Evolutionary conservation across 2,888 invertebrate genomes (phyloP), one percentile per base, ranked within the genome.

Genomic region (Nomada lathburiana): DNA sequence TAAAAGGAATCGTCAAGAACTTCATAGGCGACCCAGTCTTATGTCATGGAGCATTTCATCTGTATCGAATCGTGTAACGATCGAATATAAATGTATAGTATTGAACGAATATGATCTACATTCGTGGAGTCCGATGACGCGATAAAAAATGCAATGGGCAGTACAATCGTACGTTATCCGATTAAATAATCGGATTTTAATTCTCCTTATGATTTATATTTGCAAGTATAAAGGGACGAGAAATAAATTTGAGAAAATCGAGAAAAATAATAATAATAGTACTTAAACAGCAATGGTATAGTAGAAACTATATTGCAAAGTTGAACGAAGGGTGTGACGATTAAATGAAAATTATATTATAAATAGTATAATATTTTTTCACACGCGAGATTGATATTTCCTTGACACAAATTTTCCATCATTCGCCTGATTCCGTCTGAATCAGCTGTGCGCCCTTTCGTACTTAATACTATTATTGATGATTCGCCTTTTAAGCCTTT

Each of bases 71-170:
- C 20, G 16, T 47, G 20, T 68, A 62, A 74, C 10, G 9, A 50
- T 57, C 52, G 18, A 50, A 20, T 72, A 44, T 18, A 26, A 36
- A 60, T 13, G 23, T n/a, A 70, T 59, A 65, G 18, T 16, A 55
- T n/a, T 47, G 5, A 42, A 57, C 0, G 72, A 68, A 29, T n/a
- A 16, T 11, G 18, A 64, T 59, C n/a, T 29, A 47, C 42, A 50
- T 59, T 50, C 44, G 44, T 55, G n/a, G 11, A 29, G n/a, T 20
- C 29, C 10, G 23, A 42, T 42, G 20, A 0, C 11, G 11, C 16
- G 53, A 44, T 47, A n/a, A 59, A 59, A 59, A 69, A 59, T 60
- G 26, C 59, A 47, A 62, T 9, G 7, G 36, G 36, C 36, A 36
- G 13, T 18, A 7, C 20, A 47, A 57, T 59, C 13, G 29, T 23